Evolutionary conservation across 2,797 vertebrate species (phyloP), one percentile per base, ranked within the genome.

Genomic region (Lophius americanus): DNA sequence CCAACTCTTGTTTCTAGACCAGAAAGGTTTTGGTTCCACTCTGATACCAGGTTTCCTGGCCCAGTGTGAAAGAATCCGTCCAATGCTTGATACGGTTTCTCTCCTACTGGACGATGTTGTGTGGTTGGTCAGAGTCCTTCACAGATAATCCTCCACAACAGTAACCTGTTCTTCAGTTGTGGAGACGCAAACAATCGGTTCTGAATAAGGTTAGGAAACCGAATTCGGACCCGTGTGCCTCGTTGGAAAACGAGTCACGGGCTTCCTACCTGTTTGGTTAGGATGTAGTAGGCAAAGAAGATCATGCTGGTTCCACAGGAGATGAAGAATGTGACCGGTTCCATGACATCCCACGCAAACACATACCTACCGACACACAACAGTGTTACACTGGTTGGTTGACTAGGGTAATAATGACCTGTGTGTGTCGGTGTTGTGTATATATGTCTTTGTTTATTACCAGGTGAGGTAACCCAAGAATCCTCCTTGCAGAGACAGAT

Each of bases 261-360:
- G 44, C 5, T 14, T 48, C 46, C 0, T n/a, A 95, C 95, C 93
- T 95, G 92, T 55, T 86, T 93, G 11, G 95, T 96, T 68, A 95
- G 89, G 48, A 95, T n/a, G 23, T 95, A 96, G 85, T 96, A 96
- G 6, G 88, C 92, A 1, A 95, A 95, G 82, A 96, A 95, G 68
- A 91, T 87, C 90, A 96, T 94, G 83, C 94, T 92, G 38, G 93
- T 95, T 41, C 87, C 92, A 0, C 89, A 93, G 9, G 95, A 92
- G 82, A 96, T 90, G 89, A 96, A 96, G 77, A 92, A 96, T 0
- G 95, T 96, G 49, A 96, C 90, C 0, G 95, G 95, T 14, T 96
- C 95, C 95, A 95, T 96, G 82, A 96, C 92, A 73, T 96, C 95
- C 95, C 95, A 96, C 0, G 95, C 95, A 67, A 95, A 96, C 68